phyloP scores from a whole-genome alignment of 2,797 vertebrate genomes.

The Malurus splendens region DNA sequence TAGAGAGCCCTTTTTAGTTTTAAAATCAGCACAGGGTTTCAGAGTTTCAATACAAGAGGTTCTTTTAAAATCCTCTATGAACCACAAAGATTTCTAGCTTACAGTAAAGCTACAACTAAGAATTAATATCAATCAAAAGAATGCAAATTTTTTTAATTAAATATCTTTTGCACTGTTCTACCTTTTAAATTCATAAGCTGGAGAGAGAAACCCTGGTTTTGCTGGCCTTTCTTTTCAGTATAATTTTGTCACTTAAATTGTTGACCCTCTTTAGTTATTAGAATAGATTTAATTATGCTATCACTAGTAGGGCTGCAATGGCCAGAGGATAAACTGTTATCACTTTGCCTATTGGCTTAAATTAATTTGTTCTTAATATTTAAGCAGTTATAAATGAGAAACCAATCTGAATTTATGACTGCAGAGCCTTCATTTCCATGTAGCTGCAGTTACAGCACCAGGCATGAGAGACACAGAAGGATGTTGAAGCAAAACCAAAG shows the following conservation, averaged over 20 bases:
- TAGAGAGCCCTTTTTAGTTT: background rate
- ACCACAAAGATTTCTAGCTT: background rate
- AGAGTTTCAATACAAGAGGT: background rate
- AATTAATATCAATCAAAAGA: background rate
- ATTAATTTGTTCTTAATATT: constrained; percentile 5
- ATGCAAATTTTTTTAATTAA: background rate
- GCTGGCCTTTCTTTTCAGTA: background rate
- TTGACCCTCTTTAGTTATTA: background rate
- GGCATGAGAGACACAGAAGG: background rate
- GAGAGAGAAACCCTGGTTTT: background rate
- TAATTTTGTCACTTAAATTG: background rate
- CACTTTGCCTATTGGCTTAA: background rate
- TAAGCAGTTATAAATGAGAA: background rate
- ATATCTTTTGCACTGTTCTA: background rate
- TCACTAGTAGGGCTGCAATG: rapidly evolving
- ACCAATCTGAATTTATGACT: background rate
- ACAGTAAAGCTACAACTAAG: background rate
- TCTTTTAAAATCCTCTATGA: background rate
- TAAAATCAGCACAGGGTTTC: background rate
- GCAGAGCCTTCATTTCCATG: background rate
- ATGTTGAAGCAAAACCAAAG: background rate
- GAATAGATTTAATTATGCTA: background rate
- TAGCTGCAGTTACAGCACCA: background rate
- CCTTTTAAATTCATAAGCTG: background rate
- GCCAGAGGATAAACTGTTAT: background rate